Evolutionary conservation across 2,113 vertebrate genomes (phyloP), one percentile per base, ranked within the genome.

Genomic region (Petrocephalus zakoni): DNA sequence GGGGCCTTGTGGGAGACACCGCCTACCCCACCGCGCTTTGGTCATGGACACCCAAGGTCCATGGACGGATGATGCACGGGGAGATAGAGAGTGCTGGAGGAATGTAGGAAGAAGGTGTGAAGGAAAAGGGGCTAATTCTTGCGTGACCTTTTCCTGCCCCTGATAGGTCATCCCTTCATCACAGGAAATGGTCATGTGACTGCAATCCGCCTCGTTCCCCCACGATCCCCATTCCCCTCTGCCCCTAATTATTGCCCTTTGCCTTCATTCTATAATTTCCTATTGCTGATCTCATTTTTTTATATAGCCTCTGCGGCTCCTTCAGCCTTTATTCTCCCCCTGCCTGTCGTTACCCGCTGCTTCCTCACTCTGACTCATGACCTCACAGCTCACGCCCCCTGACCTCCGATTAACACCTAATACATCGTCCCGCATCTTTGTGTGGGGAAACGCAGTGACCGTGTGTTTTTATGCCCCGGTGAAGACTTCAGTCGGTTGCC

Each of bases 51-150:
- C 92, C 87, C 89, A 91, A 91, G 90, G 90, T 88, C 90, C 82
- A 91, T 53, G 58, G 75, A 52, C 81, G 89, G 89, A 92, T 90
- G 89, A 93, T 93, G 88, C 87, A 91, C 89, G 92, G 89, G 90
- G 86, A 93, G 88, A 85, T 10, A 86, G 37, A 92, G 90, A 88
- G 87, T 90, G 90, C 89, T 89, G 90, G 88, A 90, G 91, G 90
- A 91, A 93, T 91, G 83, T 90, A 93, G 85, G 91, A 92, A 90
- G 92, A 91, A 92, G 92, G 92, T 92, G 93, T 92, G 92, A 92
- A 34, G n/a, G 21, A n/a, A 82, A 49, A 9, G 47, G 78, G 42
- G 37, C 21, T 82, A n/a, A 8, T 21, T 46, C 4, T 13, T 49
- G 37, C 13, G 68, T 75, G 29, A 75, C 68, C 68, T 75, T 75